These are phyloP conservation scores for Drosophila neonasuta DNA, from an alignment of 2,888 invertebrate genomes.

Conservation along the genomic window DNA sequence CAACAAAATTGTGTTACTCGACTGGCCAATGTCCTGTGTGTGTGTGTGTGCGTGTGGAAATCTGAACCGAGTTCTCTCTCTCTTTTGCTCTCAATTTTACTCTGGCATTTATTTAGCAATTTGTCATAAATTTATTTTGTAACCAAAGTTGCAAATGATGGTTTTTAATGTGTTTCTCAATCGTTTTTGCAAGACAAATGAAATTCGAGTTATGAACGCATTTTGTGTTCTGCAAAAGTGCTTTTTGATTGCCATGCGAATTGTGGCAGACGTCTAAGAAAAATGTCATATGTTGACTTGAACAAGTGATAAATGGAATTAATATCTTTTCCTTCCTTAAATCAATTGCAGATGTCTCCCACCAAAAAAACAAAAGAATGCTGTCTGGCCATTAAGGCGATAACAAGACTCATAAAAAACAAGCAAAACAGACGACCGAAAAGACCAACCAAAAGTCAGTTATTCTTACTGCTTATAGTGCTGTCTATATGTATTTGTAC, in stretches of 20 bases:
- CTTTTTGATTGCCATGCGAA: conserved; percentile 50
- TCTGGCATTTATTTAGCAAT: conserved; percentile 73
- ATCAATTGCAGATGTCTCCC: conserved; percentile 29
- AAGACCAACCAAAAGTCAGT: conserved; percentile 30
- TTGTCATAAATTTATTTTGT: conserved; percentile 76
- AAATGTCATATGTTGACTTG: background rate
- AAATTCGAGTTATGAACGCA: conserved; percentile 54
- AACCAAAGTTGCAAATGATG: conserved; percentile 74
- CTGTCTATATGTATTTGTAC: background rate
- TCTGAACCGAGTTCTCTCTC: background rate
- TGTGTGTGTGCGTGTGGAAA: conserved; percentile 22
- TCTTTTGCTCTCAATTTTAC: background rate
- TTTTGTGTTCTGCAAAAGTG: conserved; percentile 41
- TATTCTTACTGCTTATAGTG: conserved; percentile 10
- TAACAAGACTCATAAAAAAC: conserved; percentile 52
- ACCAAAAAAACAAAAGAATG: background rate
- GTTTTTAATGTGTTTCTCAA: conserved; percentile 70
- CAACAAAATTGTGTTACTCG: too few species aligned
- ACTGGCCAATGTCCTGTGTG: too few species aligned
- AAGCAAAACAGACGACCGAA: conserved; percentile 24
- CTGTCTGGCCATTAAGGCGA: conserved; percentile 15
- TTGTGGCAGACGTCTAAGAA: conserved; percentile 7
- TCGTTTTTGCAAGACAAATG: conserved; percentile 56
- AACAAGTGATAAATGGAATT: background rate
- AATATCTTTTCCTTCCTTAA: conserved; percentile 15